Evolutionary conservation across 2,113 vertebrate genomes (phyloP), one percentile per base, ranked within the genome.

Genomic region (Hemiscyllium ocellatum): DNA sequence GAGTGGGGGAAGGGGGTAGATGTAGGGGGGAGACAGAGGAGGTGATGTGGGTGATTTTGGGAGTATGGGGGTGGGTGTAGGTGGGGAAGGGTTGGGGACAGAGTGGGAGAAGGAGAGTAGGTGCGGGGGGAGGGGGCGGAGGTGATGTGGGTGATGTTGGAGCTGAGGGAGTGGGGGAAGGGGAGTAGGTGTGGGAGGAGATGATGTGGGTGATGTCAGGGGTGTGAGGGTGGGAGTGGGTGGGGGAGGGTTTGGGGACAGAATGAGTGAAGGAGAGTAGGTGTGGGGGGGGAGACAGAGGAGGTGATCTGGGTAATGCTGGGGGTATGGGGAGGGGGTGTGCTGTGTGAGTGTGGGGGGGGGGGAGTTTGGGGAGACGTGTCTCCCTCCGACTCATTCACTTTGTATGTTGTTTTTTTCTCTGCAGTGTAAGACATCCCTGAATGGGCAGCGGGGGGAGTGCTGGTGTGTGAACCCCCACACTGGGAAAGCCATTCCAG

Each of bases 401-500:
- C 13, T n/a, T 29, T 29, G 94, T 42, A n/a, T 96, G 95, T 12
- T 56, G 4, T 61, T 50, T 56, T 56, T 0, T 29, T 2, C 96
- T 20, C 98, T 97, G 87, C 97, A 99, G 99, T 99, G 99, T 97
- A 98, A 99, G 98, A 99, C 99, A 98, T 99, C 99, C 6, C 98
- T 98, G 97, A 98, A 99, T 0, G 99, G 99, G 96, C 99, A 99
- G 97, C 98, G 99, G 42, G 99, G 99, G 0, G 99, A 99, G 97
- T 99, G 99, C 97, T 99, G 99, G 99, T 99, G 99, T 0, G 99
- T 99, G 96, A 98, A 99, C 97, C 99, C 98, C 72, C 97, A 98
- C 96, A 99, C 98, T 0, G 99, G 99, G 95, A 97, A 98, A 96
- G 97, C 98, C 97, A 98, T 99, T 96, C 97, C 98, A 83, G 98